Base-by-base conservation (phyloP, 2,888 invertebrate genomes). In the Cylloceria caligata region DNA sequence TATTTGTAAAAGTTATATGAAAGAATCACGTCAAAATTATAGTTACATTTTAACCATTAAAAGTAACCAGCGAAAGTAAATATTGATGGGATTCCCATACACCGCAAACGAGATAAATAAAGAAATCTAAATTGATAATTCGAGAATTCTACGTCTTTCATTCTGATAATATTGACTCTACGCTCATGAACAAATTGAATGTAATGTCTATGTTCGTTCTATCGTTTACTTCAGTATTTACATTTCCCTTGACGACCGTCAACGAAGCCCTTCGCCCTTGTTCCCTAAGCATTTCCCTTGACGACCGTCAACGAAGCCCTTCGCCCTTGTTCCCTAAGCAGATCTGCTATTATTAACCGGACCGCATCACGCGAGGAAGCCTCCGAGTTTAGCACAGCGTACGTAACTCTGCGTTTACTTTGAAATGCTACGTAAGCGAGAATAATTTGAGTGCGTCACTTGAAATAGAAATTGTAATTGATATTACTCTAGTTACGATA, bases 201-300 rank as follows among this genome's bases (percentile, higher is more conserved):
- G 13, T 11, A 21, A n/a, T 21, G 42, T n/a, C 47, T 60, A 21
- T 45, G 30, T 72, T 60, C 45, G 9, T 60, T 27, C 9, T 11
- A 11, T 13, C 11, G 5, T 21, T 30, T 30, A 19, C 42, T n/a
- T 47, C n/a, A 16, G 47, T 60, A 45, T 60, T 72, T 72, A 13
- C 47, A 34, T 52, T 55, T 19, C 30, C 47, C 4, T 27, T 45
- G 27, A 45, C 34, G 60, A 34, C 34, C 60, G 34, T 60, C 30
- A 60, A 60, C 72, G 72, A 72, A 72, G 72, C 72, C 72, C 72
- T 60, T 72, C 72, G 72, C 16, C 21, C 72, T 45, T 39, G 45
- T 30, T 9, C 13, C 21, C 30, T 60, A 47, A 72, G 72, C 72
- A 34, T 52, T 55, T 19, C 30, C 47, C 4, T 27, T 45, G 27